Evolutionary conservation across 2,113 vertebrate species (phyloP).

Genomic region (Psettodes erumei): DNA sequence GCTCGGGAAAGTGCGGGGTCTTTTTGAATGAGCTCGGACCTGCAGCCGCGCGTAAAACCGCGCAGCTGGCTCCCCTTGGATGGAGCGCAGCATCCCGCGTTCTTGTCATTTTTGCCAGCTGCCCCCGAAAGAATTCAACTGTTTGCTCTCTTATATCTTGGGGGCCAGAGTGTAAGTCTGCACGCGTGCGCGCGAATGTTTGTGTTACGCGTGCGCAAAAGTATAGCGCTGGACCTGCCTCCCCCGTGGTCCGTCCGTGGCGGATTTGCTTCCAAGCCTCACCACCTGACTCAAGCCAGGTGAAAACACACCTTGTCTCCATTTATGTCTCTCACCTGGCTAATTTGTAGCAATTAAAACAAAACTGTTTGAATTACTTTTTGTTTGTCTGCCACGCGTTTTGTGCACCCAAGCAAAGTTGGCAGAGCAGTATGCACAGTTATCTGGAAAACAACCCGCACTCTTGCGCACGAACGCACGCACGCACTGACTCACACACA

Average conservation of each 20-base stretch:
- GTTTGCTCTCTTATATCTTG: slow-evolving; percentile 56
- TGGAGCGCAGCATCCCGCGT: slow-evolving; percentile 16
- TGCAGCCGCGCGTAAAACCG: slow-evolving; percentile 43
- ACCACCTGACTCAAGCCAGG: background rate
- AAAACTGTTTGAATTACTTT: no score
- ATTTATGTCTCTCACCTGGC: background rate
- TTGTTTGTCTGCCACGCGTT: no score
- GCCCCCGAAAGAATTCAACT: slow-evolving; percentile 25
- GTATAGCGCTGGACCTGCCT: background rate
- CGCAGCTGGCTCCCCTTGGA: background rate
- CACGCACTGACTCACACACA: background rate
- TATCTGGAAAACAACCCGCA: background rate
- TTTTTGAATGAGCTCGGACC: background rate
- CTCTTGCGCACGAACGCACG: no score
- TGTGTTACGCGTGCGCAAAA: background rate
- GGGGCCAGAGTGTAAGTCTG: background rate
- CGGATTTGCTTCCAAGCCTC: background rate
- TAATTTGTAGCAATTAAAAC: background rate
- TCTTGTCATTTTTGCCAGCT: slow-evolving; percentile 74
- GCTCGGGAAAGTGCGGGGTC: background rate
- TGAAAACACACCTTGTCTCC: background rate
- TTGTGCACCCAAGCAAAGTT: background rate
- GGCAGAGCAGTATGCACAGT: slow-evolving; percentile 5
- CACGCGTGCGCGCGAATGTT: slow-evolving; percentile 13
- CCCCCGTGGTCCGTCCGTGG: background rate